A percentile compares a stretch with the other conserved stretches of the same genome.
phyloP scores from a whole-genome alignment of 2,888 invertebrate genomes.

The Perizoma affinitatum region DNA sequence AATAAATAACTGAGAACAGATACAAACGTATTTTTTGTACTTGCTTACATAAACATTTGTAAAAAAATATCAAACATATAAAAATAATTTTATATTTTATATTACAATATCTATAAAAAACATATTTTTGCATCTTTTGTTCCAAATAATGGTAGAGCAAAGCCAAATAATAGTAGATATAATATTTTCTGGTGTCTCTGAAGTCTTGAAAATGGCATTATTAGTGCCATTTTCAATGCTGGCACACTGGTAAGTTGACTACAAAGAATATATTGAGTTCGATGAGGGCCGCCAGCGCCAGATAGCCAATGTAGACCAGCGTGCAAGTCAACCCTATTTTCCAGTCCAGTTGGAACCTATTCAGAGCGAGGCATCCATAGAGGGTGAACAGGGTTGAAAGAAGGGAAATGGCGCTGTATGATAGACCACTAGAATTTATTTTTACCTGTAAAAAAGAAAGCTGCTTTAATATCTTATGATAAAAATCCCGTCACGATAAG shows the following conservation, averaged over 20 bases:
- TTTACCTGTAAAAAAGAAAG: constrained; percentile 69
- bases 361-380: constrained; percentile 86
- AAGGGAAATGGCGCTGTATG: constrained; percentile 90
- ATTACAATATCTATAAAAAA: too few relatives aligned
- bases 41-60: too few relatives aligned
- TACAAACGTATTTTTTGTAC: too few relatives aligned
- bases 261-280: constrained; percentile 91
- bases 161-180: too few relatives aligned
- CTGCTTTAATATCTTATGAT: neutral
- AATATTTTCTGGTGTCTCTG: too few relatives aligned
- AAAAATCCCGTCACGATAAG: neutral
- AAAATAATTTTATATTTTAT: too few relatives aligned
- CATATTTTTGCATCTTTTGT: too few relatives aligned
- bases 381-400: constrained; percentile 89
- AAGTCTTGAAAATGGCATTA: too few relatives aligned
- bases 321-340: constrained; percentile 88
- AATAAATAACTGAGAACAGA: too few relatives aligned
- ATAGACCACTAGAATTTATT: constrained; percentile 90
- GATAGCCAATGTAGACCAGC: constrained; percentile 86
- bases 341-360: constrained; percentile 88
- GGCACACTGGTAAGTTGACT: constrained; percentile 89
- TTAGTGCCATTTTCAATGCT: too few relatives aligned
- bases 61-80: too few relatives aligned
- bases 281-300: constrained; percentile 87
- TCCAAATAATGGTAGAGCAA: too few relatives aligned